These are phyloP conservation scores for Leptodactylus fallax DNA, from an alignment of 2,797 vertebrate species.

Conservation along the genomic window DNA sequence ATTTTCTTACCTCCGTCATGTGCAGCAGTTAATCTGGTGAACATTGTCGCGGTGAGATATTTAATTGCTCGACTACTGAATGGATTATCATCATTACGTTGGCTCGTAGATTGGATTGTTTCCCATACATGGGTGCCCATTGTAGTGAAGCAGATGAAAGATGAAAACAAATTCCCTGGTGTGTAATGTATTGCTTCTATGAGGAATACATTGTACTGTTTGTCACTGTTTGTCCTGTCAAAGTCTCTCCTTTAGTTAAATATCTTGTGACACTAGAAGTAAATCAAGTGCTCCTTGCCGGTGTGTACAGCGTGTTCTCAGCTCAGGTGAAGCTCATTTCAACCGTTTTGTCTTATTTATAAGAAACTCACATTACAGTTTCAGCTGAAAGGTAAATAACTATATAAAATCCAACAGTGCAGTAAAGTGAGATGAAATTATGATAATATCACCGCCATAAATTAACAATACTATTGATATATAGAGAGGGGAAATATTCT, in stretches of 20 bases:
- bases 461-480: not conserved
- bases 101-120: not conserved
- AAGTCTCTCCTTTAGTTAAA: constrained; percentile 34
- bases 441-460: not conserved
- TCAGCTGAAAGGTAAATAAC: not conserved
- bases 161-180: constrained; percentile 11
- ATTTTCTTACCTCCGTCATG: not conserved
- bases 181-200: constrained; percentile 23
- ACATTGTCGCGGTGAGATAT: not conserved
- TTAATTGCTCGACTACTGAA: not conserved
- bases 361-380: not conserved
- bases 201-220: constrained; percentile 29
- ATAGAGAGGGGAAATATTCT: too few species aligned
- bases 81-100: not conserved
- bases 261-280: constrained; percentile 33
- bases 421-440: not conserved
- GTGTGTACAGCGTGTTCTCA: constrained; percentile 12
- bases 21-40: not conserved
- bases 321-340: constrained; percentile 4
- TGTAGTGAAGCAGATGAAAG: constrained; percentile 28
- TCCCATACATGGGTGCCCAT: constrained; percentile 10
- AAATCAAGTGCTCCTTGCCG: constrained; percentile 28
- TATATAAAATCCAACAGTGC: not conserved
- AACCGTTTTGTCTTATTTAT: constrained; percentile 4
- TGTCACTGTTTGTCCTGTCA: constrained; percentile 37